A percentile compares a stretch with the other conserved stretches of the same genome.
phyloP scores from a whole-genome alignment of 1,140 invertebrate species.

The Oryzaephilus surinamensis region DNA sequence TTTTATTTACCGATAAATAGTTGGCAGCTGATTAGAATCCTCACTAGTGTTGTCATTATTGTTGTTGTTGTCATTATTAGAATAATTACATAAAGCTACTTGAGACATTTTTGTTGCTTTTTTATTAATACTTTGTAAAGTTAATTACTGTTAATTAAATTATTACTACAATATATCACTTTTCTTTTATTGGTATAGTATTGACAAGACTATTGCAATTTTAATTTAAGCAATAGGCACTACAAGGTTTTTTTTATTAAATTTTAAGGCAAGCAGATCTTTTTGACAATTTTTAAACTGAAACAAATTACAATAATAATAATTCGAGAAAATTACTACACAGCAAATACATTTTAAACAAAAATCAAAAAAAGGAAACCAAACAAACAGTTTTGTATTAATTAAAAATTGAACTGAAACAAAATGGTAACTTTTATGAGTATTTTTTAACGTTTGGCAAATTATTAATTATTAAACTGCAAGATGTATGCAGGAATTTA shows the following conservation, averaged over 20 bases:
- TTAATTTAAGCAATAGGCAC: conserved; percentile 17
- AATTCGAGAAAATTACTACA: neutral
- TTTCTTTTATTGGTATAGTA: no score
- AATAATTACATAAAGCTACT: conserved; percentile 36
- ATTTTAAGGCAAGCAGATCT: conserved; percentile 16
- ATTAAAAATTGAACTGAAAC: neutral
- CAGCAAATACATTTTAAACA: neutral
- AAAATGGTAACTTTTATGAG: neutral
- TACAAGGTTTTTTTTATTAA: conserved; percentile 11
- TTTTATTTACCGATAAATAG: conserved; percentile 67
- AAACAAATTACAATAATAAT: conserved; percentile 1
- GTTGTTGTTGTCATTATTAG: conserved; percentile 54
- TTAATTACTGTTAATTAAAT: conserved; percentile 7
- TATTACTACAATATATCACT: neutral
- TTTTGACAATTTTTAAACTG: conserved; percentile 1
- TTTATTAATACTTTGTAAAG: conserved; percentile 3
- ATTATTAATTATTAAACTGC: no score
- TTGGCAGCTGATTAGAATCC: conserved; percentile 65
- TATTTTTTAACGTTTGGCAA: neutral
- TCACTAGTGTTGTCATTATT: conserved; percentile 66
- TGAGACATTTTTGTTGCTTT: conserved; percentile 35
- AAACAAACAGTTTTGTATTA: neutral
- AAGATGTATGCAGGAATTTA: no score
- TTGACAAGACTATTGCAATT: neutral
- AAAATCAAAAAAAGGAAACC: neutral